Percentiles rank a stretch among this genome's conserved stretches.
These are phyloP conservation scores for Drosophila lowei DNA, from an alignment of 1,140 invertebrate species.

Conservation along the genomic window DNA sequence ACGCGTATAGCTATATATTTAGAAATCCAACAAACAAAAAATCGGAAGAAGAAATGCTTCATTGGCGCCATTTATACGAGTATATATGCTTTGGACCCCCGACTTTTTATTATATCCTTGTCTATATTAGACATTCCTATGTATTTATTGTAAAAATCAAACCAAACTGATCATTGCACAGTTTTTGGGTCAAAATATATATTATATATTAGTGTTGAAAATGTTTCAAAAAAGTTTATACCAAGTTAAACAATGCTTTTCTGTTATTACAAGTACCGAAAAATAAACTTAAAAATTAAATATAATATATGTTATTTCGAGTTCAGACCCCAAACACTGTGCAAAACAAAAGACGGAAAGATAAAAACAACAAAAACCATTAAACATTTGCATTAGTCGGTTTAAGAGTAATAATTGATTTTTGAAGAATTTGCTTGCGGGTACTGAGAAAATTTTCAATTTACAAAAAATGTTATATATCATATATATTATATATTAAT, in stretches of 20 bases:
- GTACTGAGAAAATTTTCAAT: constrained; percentile 65
- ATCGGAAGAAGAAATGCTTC: constrained; percentile 44
- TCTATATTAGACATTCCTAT: constrained; percentile 74
- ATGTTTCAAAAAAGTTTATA: constrained; percentile 36
- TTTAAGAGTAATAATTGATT: constrained; percentile 50
- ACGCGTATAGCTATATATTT: constrained; percentile 26
- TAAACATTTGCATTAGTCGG: constrained; percentile 26
- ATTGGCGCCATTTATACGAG: constrained; percentile 53
- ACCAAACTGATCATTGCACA: constrained; percentile 42
- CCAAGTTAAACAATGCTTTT: constrained; percentile 24
- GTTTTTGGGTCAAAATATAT: constrained; percentile 32
- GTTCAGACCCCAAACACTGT: constrained; percentile 41
- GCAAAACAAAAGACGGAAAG: constrained; percentile 37
- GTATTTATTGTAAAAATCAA: constrained; percentile 51
- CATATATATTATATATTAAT: constrained; percentile 68
- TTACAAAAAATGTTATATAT: constrained; percentile 72
- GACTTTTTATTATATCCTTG: constrained; percentile 70
- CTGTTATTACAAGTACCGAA: constrained; percentile 32
- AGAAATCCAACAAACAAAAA: constrained; percentile 38
- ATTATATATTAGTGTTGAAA: constrained; percentile 28
- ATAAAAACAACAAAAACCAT: constrained; percentile 23
- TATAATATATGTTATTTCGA: constrained; percentile 11
- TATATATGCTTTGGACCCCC: constrained; percentile 67
- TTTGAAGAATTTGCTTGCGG: constrained; percentile 65
- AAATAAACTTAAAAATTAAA: constrained; percentile 10